A percentile compares a stretch with the other conserved stretches of the same genome.
These are phyloP conservation scores for Pituophis catenifer DNA, from an alignment of 2,113 vertebrate genomes.

Conservation along the genomic window DNA sequence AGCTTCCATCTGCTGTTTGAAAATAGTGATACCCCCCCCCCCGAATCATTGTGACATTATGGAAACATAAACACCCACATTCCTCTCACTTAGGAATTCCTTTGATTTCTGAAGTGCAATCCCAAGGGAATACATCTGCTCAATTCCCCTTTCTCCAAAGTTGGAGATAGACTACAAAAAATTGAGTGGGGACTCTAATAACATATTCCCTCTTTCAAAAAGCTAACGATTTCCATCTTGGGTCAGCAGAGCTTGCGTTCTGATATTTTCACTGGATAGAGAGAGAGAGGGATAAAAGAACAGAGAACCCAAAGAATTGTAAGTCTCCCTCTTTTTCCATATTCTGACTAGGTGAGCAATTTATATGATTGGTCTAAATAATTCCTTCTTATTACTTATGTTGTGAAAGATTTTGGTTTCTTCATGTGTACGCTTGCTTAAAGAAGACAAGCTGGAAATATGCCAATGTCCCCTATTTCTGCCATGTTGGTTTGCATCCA, in stretches of 20 bases:
- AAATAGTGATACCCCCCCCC: not conserved
- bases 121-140: not conserved
- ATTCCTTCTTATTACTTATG: not conserved
- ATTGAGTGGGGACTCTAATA: not conserved
- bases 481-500: not conserved
- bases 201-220: not conserved
- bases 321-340: not conserved
- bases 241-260: not conserved
- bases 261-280: not conserved
- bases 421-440: not conserved
- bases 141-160: not conserved
- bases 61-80: not conserved
- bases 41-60: not conserved
- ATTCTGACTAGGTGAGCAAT: not conserved
- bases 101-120: not conserved
- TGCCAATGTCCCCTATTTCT: not conserved
- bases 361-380: not conserved
- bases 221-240: not conserved
- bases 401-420: not conserved
- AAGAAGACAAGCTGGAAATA: not conserved
- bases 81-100: not conserved
- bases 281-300: not conserved
- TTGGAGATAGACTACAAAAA: not conserved
- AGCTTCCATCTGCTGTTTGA: not conserved
- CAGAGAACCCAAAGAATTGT: not conserved